phyloP scores from a whole-genome alignment of 1,140 invertebrate genomes.

The Papilio machaon region DNA sequence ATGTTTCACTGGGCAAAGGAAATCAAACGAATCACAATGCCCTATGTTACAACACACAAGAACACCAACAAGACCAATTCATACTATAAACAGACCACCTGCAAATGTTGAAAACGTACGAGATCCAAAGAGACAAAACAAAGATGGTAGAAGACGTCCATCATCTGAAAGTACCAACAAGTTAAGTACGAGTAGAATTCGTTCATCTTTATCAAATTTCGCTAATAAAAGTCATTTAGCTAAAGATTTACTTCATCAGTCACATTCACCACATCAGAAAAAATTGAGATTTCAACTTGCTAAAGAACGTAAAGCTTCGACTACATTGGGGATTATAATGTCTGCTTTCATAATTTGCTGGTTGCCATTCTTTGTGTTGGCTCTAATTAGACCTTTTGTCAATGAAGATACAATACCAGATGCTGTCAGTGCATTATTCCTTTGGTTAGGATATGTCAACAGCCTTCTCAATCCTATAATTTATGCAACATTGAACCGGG shows the following conservation, averaged over 20 bases:
- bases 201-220: constrained; percentile 77
- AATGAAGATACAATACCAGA: constrained; percentile 87
- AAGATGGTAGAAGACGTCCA: constrained; percentile 61
- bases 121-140: constrained; percentile 61
- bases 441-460: constrained; percentile 97
- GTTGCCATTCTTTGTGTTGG: constrained; percentile 98
- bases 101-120: constrained; percentile 65
- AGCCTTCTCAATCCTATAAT: constrained; percentile 96
- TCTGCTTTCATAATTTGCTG: constrained; percentile 98
- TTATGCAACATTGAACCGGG: constrained; percentile 94
- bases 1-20: constrained; percentile 85
- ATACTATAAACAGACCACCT: constrained; percentile 72
- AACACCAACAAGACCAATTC: constrained; percentile 75
- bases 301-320: constrained; percentile 96
- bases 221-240: constrained; percentile 79
- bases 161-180: constrained; percentile 72
- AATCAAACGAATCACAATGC: constrained; percentile 88
- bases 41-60: constrained; percentile 84
- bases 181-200: constrained; percentile 72
- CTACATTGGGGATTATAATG: constrained; percentile 98
- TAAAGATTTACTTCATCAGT: constrained; percentile 74
- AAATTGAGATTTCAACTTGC: constrained; percentile 91
- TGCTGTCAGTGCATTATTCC: constrained; percentile 88
- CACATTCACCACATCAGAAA: constrained; percentile 85
- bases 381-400: constrained; percentile 92